Conservation (phyloP, 2,113 vertebrate genomes). For the Paradoxurus hermaphroditus region DNA sequence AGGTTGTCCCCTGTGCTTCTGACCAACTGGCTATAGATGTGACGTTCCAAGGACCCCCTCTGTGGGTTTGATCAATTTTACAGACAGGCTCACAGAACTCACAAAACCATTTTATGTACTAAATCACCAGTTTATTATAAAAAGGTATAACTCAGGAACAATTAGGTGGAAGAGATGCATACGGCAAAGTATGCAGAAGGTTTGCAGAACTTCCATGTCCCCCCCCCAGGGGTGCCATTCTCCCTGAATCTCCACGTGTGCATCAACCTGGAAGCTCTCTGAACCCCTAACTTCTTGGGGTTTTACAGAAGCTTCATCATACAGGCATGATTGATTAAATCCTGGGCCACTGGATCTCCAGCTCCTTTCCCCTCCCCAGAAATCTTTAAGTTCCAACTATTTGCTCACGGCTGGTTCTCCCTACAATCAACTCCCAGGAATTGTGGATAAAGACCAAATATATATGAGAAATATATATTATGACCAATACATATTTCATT, state of each 20-base stretch:
- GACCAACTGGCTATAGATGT: not conserved
- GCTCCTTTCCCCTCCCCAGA: not conserved
- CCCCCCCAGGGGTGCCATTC: not conserved
- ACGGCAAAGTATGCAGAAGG: not conserved
- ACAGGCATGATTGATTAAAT: not conserved
- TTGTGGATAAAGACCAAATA: not conserved
- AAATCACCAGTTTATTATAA: not conserved
- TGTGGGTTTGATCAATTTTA: not conserved
- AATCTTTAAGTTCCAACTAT: not conserved
- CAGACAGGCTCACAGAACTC: not conserved
- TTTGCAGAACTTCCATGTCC: not conserved
- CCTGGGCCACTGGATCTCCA: not conserved
- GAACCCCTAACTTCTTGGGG: not conserved
- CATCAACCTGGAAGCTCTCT: not conserved
- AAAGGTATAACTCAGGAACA: not conserved
- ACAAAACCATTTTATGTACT: not conserved
- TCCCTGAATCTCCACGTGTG: not conserved
- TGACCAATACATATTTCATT: no score
- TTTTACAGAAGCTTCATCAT: not conserved
- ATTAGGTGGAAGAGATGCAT: not conserved
- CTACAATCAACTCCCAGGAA: not conserved
- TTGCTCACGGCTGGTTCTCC: not conserved
- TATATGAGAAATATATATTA: not conserved
- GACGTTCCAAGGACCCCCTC: not conserved
- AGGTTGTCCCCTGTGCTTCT: not conserved